phyloP scores from a whole-genome alignment of 2,888 invertebrate species.

The Brassicogethes aeneus region DNA sequence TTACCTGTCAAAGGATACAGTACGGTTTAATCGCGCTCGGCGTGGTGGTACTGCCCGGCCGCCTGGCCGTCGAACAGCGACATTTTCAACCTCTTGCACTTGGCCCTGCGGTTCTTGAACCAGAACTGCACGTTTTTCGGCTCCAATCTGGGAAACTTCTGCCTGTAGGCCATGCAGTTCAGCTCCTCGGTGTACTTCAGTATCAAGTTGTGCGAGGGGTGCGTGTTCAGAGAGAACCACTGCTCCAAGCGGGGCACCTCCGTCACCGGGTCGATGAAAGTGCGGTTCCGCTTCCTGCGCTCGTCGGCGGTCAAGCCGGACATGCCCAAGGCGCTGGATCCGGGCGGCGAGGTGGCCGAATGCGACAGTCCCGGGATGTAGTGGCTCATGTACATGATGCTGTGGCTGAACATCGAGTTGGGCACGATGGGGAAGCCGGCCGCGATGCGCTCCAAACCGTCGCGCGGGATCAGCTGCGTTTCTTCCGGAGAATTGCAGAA shows the following conservation, averaged over 20 bases:
- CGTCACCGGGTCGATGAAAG: slow-evolving; percentile 98
- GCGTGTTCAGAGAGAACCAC: slow-evolving; percentile 97
- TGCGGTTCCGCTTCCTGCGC: slow-evolving; percentile 88
- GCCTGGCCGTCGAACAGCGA: slow-evolving; percentile 69
- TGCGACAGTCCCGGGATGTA: slow-evolving; percentile 59
- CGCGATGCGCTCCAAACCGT: slow-evolving; percentile 39
- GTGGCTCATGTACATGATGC: slow-evolving; percentile 88
- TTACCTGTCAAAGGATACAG: neutral
- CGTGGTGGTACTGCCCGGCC: slow-evolving; percentile 54
- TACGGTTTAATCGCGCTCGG: slow-evolving; percentile 44
- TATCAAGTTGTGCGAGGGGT: slow-evolving; percentile 96
- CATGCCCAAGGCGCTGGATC: slow-evolving; percentile 47
- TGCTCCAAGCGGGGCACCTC: slow-evolving; percentile 91
- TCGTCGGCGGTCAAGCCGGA: slow-evolving; percentile 68
- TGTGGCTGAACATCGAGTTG: slow-evolving; percentile 81
- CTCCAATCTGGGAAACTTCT: slow-evolving; percentile 97
- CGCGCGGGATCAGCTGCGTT: slow-evolving; percentile 28
- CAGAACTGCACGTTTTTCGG: slow-evolving; percentile 99
- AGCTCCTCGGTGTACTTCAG: slow-evolving; percentile 96
- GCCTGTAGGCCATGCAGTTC: slow-evolving; percentile 93
- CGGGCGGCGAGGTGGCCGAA: slow-evolving; percentile 47
- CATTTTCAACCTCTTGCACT: slow-evolving; percentile 94
- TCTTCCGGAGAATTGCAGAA: slow-evolving; percentile 35
- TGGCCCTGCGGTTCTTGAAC: slow-evolving; percentile 98
- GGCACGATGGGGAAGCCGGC: slow-evolving; percentile 70